Base-by-base conservation (phyloP, 2,888 invertebrate species). In the Drosophila neonasuta region DNA sequence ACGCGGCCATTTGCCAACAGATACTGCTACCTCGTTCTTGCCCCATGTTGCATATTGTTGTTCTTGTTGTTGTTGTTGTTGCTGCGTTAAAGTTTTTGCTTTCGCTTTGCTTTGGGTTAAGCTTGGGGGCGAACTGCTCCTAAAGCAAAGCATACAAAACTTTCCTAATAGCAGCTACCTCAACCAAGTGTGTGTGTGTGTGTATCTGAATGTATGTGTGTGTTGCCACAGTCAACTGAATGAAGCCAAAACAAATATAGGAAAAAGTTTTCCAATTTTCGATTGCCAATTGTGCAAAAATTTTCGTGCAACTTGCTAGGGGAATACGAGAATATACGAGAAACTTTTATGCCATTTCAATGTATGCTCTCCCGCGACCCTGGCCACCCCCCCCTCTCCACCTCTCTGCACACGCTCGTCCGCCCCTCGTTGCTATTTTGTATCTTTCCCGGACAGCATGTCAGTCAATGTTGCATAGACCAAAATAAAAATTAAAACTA, bases 211-310 rank as follows among this genome's bases (percentile, higher is more conserved):
- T 57, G 52, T 64, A 39, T 63, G 49, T 46, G 39, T 65, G 66
- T 39, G 46, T 51, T 56, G 46, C 63, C 71, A 67, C 54, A 77
- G 80, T 74, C 84, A 77, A 83, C 84, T 81, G 77, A 83, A 83
- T 83, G 86, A 86, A 83, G 81, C 76, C 84, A 83, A 83, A 86
- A 83, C 83, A 83, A 83, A 83, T 83, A 83, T 83, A 72, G 84
- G 83, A 71, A 86, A 83, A 83, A 83, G 75, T 83, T 86, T 83
- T 83, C 83, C 83, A 83, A 83, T 83, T 83, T 83, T 83, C 83
- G 83, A 83, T 83, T 83, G 83, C 84, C 83, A 83, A 83, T 83
- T 83, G 83, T 86, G 86, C 84, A 79, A 72, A 74, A 86, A 74
- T 74, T 71, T 74, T 73, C 74, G 72, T 79, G 69, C 69, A 75